Base-by-base conservation (phyloP, 2,797 vertebrate genomes). In the Etheostoma nigrum region DNA sequence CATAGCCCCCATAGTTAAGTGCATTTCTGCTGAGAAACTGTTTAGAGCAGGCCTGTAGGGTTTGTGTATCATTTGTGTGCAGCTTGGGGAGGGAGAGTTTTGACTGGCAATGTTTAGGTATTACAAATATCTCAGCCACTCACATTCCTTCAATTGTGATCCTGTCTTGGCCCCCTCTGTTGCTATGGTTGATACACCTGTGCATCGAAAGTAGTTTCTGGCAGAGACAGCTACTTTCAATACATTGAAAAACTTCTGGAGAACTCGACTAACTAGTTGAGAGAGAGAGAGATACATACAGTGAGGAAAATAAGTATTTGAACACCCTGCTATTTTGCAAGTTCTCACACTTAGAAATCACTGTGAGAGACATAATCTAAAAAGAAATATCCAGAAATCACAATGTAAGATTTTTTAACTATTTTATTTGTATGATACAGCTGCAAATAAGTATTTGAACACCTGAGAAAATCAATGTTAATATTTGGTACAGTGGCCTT, bases 61-160 rank as follows among this genome's bases (percentile, higher is more conserved):
- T 77, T 55, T 87, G 89, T 88, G 84, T 90, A 86, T 92, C 85
- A 77, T 86, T 91, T 83, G 76, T 63, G 78, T 90, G 91, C 93
- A 93, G 92, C 93, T 93, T 91, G 76, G 77, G 76, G 63, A 62
- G 65, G 67, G 60, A 79, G 81, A 70, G 85, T 93, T 93, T 93
- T 92, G 90, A 92, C 88, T 91, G 90, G 85, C 92, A 90, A 87
- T 91, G 91, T 93, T 95, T 92, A 91, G 89, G 83, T 92, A 93
- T 94, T 94, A 86, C 91, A 95, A 92, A 94, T 93, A 94, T 95
- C 86, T 90, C 74, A 83, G 86, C 88, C 83, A 45, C 82, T 91
- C 64, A 23, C 91, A 94, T 94, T 95, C 91, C 92, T 93, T 86
- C 71, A 74, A 78, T 66, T 47, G 71, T 67, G 76, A 87, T 91